Conservation (phyloP, 2,888 invertebrate species). For the Drosophila hawaiiensis region DNA sequence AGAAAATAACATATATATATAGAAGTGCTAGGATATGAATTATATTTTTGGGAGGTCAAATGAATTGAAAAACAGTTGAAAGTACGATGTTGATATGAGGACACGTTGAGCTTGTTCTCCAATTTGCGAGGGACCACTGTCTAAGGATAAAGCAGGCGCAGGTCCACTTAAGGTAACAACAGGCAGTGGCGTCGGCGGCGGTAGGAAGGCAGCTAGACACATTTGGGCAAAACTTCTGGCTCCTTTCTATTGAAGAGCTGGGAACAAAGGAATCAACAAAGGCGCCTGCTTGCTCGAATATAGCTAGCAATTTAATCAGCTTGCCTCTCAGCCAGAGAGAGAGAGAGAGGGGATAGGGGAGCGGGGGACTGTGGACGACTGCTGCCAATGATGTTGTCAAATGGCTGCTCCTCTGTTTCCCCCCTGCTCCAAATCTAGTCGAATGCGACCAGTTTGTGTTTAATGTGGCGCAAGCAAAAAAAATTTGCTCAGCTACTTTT, state of each 20-base stretch:
- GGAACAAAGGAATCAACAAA: constrained; percentile 70
- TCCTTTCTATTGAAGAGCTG: constrained; percentile 21
- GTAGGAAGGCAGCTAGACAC: constrained; percentile 66
- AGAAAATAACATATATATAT: neutral
- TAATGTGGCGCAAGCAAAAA: constrained; percentile 72
- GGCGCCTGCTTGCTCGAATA: constrained; percentile 52
- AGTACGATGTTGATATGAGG: neutral
- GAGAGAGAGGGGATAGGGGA: neutral
- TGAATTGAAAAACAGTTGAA: neutral
- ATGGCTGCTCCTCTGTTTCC: constrained; percentile 51
- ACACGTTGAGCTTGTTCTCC: neutral
- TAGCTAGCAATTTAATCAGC: constrained; percentile 74
- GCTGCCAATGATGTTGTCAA: constrained; percentile 74
- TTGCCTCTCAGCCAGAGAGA: constrained; percentile 12
- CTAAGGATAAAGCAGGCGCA: constrained; percentile 51
- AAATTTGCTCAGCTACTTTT: constrained; percentile 62
- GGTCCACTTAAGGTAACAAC: constrained; percentile 69
- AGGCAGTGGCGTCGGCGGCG: constrained; percentile 8
- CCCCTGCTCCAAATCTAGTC: neutral
- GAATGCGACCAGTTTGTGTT: constrained; percentile 48
- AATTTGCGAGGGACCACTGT: neutral
- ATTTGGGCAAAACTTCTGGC: constrained; percentile 65
- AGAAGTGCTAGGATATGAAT: neutral
- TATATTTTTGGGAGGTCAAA: neutral
- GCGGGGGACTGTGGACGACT: constrained; percentile 33